Percentiles rank a stretch among this genome's conserved stretches.
Evolutionary conservation across 2,113 vertebrate genomes (phyloP).

Genomic region (Henicopernis longicauda): DNA sequence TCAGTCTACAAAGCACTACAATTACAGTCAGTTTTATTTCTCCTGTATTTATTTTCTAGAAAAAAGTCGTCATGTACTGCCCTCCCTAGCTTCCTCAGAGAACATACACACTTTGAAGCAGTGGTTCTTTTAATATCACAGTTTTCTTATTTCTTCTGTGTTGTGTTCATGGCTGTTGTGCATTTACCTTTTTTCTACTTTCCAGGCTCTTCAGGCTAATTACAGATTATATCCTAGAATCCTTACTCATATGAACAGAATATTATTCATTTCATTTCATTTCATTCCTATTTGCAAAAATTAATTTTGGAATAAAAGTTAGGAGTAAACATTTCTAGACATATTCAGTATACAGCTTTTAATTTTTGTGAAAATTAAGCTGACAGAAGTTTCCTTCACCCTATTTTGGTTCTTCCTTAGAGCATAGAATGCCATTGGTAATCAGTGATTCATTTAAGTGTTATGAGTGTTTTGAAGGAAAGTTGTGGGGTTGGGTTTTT

Average conservation of each 20-base stretch:
- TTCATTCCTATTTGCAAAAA: neutral
- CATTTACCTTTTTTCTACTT: neutral
- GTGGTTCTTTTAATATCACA: neutral
- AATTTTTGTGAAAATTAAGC: neutral
- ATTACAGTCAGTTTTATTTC: neutral
- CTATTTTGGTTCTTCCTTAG: neutral
- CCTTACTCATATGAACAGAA: neutral
- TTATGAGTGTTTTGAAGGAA: neutral
- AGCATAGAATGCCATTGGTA: neutral
- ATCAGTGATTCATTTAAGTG: neutral
- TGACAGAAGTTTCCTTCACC: neutral
- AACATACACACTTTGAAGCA: neutral
- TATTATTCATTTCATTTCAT: neutral
- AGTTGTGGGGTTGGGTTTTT: neutral
- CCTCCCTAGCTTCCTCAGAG: neutral
- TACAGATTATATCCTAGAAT: neutral
- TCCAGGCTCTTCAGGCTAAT: neutral
- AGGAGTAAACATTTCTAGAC: neutral
- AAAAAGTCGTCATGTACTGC: neutral
- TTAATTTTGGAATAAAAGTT: neutral
- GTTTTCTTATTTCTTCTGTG: neutral
- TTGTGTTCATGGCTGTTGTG: neutral
- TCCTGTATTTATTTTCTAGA: neutral
- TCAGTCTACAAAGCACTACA: neutral
- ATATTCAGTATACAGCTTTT: neutral